These are phyloP conservation scores for Genyomyrus donnyi DNA, from an alignment of 2,113 vertebrate species.

Conservation along the genomic window DNA sequence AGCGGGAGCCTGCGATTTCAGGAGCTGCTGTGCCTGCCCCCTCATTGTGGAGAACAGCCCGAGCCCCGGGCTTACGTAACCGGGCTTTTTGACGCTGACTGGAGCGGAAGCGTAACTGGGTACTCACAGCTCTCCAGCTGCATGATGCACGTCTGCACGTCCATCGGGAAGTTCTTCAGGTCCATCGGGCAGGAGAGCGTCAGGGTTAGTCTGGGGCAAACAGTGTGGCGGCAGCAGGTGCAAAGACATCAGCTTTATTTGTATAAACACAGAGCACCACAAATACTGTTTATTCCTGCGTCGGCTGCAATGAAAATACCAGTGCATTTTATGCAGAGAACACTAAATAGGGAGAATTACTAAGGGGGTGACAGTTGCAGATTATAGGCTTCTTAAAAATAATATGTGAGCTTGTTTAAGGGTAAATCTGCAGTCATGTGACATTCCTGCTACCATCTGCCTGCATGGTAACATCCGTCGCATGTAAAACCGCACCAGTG, in stretches of 20 bases:
- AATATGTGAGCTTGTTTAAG: conserved; percentile 7
- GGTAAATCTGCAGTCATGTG: conserved; percentile 21
- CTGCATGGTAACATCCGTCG: conserved; percentile 11
- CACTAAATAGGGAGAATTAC: neutral
- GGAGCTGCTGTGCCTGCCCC: neutral
- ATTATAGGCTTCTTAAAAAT: conserved; percentile 29
- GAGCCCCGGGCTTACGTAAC: neutral
- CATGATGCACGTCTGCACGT: conserved; percentile 97
- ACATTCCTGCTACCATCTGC: conserved; percentile 15
- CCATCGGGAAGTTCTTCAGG: conserved; percentile 98
- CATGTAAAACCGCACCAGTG: conserved; percentile 14
- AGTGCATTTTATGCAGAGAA: neutral
- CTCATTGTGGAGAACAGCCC: neutral
- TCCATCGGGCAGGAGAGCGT: conserved; percentile 96
- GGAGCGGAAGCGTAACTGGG: neutral
- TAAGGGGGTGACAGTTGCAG: conserved; percentile 28
- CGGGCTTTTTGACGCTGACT: conserved; percentile 8
- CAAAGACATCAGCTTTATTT: neutral
- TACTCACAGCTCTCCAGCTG: conserved; percentile 97
- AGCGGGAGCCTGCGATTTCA: neutral
- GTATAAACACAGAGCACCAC: neutral
- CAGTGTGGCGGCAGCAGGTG: conserved; percentile 3
- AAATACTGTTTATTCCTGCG: neutral
- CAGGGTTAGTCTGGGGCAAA: conserved; percentile 80
- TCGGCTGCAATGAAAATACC: neutral